Conservation (phyloP, 92 coral and sea anemone species). For the Epizoanthus scotinus region DNA sequence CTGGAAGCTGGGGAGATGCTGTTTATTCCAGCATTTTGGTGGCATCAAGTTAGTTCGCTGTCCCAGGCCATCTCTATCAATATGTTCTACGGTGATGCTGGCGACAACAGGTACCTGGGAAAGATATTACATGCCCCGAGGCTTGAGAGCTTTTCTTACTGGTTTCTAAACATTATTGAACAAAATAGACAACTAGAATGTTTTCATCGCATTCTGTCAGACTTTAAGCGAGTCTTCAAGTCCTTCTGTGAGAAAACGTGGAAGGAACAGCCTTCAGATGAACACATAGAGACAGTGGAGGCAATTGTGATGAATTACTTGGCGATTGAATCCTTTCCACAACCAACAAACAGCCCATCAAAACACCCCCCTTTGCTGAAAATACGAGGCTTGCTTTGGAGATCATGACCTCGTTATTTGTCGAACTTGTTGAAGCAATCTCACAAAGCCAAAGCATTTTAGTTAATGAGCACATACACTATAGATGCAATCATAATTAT, state of each 20-base stretch:
- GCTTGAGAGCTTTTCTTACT: constrained; percentile 34
- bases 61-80: constrained; percentile 39
- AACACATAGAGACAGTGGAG: constrained; percentile 40
- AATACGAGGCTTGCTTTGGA: constrained; percentile 52
- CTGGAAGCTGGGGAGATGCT: constrained; percentile 46
- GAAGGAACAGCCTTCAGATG: constrained; percentile 44
- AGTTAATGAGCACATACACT: no score
- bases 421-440: no score
- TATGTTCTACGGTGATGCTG: constrained; percentile 54
- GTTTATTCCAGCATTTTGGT: constrained; percentile 51
- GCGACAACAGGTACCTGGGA: constrained; percentile 26
- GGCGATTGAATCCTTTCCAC: constrained; percentile 34
- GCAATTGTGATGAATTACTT: constrained; percentile 37
- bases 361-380: constrained; percentile 43
- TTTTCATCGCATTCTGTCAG: constrained; percentile 40
- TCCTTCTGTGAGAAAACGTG: constrained; percentile 44
- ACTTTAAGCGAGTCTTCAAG: constrained; percentile 6
- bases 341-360: not conserved
- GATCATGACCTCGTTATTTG: not conserved
- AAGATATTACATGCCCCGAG: constrained; percentile 33
- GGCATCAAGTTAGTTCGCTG: constrained; percentile 47
- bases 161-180: constrained; percentile 53
- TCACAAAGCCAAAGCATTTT: no score
- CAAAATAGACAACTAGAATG: constrained; percentile 44
- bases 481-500: no score